Conservation (phyloP, 2,888 invertebrate genomes). For the Rhagium mordax region DNA sequence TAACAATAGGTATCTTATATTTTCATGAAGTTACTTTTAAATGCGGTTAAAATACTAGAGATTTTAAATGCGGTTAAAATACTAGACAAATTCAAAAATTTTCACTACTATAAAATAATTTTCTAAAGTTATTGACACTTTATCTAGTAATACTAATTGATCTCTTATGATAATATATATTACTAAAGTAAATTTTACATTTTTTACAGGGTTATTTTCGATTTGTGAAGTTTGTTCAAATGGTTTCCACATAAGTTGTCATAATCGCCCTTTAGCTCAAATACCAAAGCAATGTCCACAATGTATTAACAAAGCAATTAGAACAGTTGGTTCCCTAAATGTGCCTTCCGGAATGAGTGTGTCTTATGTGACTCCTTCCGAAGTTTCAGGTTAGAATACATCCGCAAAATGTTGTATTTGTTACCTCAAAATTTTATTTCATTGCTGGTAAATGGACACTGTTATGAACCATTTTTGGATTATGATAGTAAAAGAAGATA, state of each 20-base stretch:
- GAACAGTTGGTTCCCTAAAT: constrained; percentile 62
- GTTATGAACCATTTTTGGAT: neutral
- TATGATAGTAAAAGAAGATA: neutral
- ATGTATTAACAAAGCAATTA: constrained; percentile 67
- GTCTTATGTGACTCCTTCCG: constrained; percentile 61
- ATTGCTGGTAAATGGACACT: constrained; percentile 5
- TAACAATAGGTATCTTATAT: too few species aligned
- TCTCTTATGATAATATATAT: neutral
- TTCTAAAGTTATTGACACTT: too few species aligned
- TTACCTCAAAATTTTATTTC: constrained; percentile 20
- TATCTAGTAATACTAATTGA: neutral
- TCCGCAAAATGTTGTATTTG: constrained; percentile 11
- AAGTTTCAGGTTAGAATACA: constrained; percentile 63
- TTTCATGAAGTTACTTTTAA: too few species aligned
- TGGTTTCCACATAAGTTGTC: constrained; percentile 72
- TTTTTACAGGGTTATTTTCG: constrained; percentile 67
- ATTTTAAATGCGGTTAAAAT: too few species aligned
- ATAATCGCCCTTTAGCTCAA: constrained; percentile 70
- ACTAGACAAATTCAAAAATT: too few species aligned
- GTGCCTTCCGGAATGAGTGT: constrained; percentile 66
- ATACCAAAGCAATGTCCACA: constrained; percentile 71
- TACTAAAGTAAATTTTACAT: constrained; percentile 20
- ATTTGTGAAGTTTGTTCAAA: constrained; percentile 72
- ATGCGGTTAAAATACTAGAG: too few species aligned
- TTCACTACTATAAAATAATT: too few species aligned